Evolutionary conservation across 2,888 invertebrate genomes (phyloP), one percentile per base, ranked within the genome.

Genomic region (Therioaphis trifolii): DNA sequence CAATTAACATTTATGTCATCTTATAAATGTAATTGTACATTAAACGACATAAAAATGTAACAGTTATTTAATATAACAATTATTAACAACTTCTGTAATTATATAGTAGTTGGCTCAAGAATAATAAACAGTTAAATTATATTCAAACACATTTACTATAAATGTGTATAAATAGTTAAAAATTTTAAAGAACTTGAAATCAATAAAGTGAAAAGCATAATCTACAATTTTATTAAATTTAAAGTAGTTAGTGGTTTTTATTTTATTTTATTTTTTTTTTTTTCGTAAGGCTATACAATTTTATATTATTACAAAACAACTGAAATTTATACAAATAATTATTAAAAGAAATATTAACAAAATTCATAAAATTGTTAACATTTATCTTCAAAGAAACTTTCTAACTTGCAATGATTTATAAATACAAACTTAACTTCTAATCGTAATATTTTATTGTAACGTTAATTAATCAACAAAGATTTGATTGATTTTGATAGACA

Each of bases 321-420:
- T 2, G 27, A 49, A 49, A 49, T 49, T 27, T 18, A n/a, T 24
- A 18, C 18, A 40, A 40, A 24, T 27, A 43, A 24, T 24, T 46
- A 29, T 63, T 63, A 21, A 66, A 14, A 63, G 29, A 77, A 77
- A 63, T 21, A 49, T 11, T 24, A 24, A 52, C 35, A 12, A 66
- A 66, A 77, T 49, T 77, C 46, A 77, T 40, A 55, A 18, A 40
- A 68, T 68, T 55, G 52, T 78, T 68, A 52, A 68, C 68, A 78
- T 21, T 21, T 24, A 40, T 24, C 52, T 49, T 27, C 12, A 29
- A 27, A 21, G 15, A 35, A 63, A 52, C 1, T 52, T 24, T 66
- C 18, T 29, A 52, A 63, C 29, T 15, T 15, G 12, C 46, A 27
- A 21, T 35, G n/a, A 21, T 40, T 5, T 66, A 35, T 5, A 21